Conservation (phyloP, 2,888 invertebrate species). For the Adelphocoris suturalis region DNA sequence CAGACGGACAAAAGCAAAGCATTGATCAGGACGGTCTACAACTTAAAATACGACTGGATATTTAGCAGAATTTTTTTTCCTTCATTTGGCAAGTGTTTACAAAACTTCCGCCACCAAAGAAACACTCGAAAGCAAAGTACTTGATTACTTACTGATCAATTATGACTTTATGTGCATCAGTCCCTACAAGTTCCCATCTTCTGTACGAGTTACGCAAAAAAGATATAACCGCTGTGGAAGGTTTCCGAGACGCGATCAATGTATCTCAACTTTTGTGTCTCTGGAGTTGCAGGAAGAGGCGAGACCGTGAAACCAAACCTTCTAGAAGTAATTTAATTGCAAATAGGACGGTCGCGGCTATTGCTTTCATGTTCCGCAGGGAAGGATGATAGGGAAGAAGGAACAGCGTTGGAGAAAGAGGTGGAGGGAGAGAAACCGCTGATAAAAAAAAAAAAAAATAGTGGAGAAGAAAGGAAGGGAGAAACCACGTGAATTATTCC, state of each 20-base stretch:
- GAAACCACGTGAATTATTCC: conserved; percentile 25
- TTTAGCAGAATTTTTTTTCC: too few relatives aligned
- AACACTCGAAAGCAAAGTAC: too few relatives aligned
- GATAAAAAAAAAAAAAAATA: not conserved
- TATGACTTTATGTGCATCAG: too few relatives aligned
- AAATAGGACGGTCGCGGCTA: conserved; percentile 30
- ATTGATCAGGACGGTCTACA: too few relatives aligned
- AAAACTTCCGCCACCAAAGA: too few relatives aligned
- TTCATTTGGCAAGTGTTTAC: too few relatives aligned
- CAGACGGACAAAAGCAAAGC: too few relatives aligned
- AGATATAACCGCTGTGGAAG: not conserved
- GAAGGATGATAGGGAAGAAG: not conserved
- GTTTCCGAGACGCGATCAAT: conserved; percentile 1
- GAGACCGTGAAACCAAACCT: conserved; percentile 14
- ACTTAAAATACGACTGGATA: too few relatives aligned
- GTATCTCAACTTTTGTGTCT: conserved; percentile 1
- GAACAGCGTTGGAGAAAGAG: not conserved
- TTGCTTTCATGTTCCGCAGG: conserved; percentile 7
- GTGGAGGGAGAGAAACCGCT: not conserved
- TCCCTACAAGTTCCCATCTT: too few relatives aligned
- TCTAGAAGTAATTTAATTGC: conserved; percentile 30
- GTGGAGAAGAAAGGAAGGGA: not conserved
- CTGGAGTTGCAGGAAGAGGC: not conserved
- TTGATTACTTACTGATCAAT: too few relatives aligned
- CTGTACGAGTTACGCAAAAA: too few relatives aligned